Evolutionary conservation across 1,140 invertebrate species (phyloP).

Genomic region (Plodia interpunctella): DNA sequence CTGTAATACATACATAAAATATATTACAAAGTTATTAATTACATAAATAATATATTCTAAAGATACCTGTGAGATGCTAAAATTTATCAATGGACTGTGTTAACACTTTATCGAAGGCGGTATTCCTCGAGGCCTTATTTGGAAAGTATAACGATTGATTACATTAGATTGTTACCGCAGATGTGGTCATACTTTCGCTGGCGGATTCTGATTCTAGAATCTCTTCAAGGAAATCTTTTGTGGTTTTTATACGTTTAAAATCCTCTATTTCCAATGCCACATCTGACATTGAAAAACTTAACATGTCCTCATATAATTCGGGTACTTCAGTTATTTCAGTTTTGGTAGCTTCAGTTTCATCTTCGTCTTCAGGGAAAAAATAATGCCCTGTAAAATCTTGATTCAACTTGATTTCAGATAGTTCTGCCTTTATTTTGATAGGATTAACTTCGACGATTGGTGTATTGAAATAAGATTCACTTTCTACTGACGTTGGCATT

Average conservation of each 20-base stretch:
- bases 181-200: slow-evolving; percentile 32
- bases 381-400: slow-evolving; percentile 61
- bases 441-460: slow-evolving; percentile 31
- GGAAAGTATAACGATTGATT: no score
- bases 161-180: slow-evolving; percentile 1
- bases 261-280: slow-evolving; percentile 54
- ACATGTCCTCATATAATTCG: slow-evolving; percentile 48
- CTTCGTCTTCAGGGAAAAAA: slow-evolving; percentile 64
- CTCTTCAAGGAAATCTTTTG: slow-evolving; percentile 62
- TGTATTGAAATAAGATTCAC: slow-evolving; percentile 21
- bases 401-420: slow-evolving; percentile 46
- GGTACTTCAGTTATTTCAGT: slow-evolving; percentile 37
- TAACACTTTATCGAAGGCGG: no score
- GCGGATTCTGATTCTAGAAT: slow-evolving; percentile 54
- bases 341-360: neutral
- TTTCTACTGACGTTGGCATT: slow-evolving; percentile 23
- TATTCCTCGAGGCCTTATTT: no score
- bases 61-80: no score
- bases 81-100: no score
- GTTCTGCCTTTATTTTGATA: slow-evolving; percentile 52
- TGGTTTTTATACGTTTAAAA: slow-evolving; percentile 45
- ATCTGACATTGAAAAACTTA: slow-evolving; percentile 41
- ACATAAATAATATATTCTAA: neutral
- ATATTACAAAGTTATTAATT: neutral
- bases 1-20: neutral